Conservation (phyloP, 2,888 invertebrate genomes). For the Adela reaumurella region DNA sequence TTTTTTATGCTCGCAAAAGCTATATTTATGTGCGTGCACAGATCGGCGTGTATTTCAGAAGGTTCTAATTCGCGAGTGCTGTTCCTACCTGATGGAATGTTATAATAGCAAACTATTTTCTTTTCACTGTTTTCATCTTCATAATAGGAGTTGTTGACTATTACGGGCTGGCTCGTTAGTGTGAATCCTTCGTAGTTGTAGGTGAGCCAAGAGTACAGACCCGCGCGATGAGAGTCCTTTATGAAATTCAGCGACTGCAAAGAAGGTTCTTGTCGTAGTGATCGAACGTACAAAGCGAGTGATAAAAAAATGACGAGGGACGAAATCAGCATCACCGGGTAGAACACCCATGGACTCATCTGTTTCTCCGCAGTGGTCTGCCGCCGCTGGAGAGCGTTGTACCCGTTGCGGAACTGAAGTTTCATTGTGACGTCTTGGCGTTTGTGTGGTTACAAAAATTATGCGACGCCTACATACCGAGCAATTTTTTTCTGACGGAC, state of each 20-base stretch:
- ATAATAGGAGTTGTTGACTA: too few species aligned
- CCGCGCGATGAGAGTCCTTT: not conserved
- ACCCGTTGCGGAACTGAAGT: not conserved
- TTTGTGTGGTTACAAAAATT: not conserved
- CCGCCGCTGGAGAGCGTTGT: not conserved
- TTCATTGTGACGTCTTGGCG: not conserved
- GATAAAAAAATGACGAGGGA: not conserved
- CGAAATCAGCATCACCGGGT: not conserved
- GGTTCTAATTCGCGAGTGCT: slow-evolving; percentile 42
- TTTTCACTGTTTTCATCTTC: not conserved
- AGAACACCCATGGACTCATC: not conserved
- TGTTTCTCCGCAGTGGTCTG: not conserved
- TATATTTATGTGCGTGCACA: slow-evolving; percentile 82
- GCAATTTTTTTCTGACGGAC: not conserved
- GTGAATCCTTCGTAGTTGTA: not conserved
- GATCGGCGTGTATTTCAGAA: slow-evolving; percentile 59
- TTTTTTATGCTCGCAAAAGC: slow-evolving; percentile 68
- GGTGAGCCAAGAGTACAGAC: not conserved
- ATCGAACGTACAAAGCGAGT: not conserved
- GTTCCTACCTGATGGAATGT: slow-evolving; percentile 38
- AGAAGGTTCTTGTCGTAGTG: not conserved
- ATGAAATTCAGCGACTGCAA: not conserved
- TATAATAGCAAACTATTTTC: slow-evolving; percentile 68
- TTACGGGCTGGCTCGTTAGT: not conserved
- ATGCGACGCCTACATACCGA: not conserved